A percentile compares a stretch with the other conserved stretches of the same genome.
phyloP scores from a whole-genome alignment of 2,888 invertebrate species.

The Danaus chrysippus region DNA sequence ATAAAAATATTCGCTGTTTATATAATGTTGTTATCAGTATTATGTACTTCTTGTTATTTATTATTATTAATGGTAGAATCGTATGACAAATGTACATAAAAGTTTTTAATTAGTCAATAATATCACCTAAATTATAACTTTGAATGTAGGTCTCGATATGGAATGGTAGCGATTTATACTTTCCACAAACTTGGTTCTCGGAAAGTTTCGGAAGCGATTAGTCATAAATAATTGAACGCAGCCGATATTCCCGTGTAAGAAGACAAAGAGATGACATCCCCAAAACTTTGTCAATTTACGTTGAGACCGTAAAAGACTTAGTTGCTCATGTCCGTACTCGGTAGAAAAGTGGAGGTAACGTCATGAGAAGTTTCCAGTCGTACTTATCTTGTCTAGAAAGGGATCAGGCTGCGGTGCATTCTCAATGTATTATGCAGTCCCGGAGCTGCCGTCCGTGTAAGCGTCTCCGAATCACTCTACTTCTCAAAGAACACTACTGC shows the following conservation, averaged over 20 bases:
- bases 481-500: constrained; percentile 57
- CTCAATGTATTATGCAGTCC: constrained; percentile 77
- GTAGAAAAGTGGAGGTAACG: constrained; percentile 68
- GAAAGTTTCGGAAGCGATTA: constrained; percentile 60
- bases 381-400: constrained; percentile 76
- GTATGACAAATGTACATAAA: neutral
- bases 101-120: constrained; percentile 5
- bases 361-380: constrained; percentile 71
- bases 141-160: constrained; percentile 19
- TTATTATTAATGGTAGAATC: too few species aligned
- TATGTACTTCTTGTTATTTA: too few species aligned
- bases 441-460: constrained; percentile 61
- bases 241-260: constrained; percentile 64
- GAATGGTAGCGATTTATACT: constrained; percentile 32
- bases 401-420: constrained; percentile 78
- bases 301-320: constrained; percentile 65
- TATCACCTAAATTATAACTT: constrained; percentile 14
- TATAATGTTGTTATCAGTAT: too few species aligned
- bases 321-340: constrained; percentile 63
- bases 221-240: constrained; percentile 69
- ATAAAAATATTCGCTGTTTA: too few species aligned
- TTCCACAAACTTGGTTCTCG: constrained; percentile 47
- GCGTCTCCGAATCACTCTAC: constrained; percentile 70
- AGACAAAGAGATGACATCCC: constrained; percentile 69
- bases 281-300: constrained; percentile 73